Percentiles rank a stretch among this genome's conserved stretches.
Conservation (phyloP, 2,797 vertebrate genomes). For the Sebastes melanostomus region DNA sequence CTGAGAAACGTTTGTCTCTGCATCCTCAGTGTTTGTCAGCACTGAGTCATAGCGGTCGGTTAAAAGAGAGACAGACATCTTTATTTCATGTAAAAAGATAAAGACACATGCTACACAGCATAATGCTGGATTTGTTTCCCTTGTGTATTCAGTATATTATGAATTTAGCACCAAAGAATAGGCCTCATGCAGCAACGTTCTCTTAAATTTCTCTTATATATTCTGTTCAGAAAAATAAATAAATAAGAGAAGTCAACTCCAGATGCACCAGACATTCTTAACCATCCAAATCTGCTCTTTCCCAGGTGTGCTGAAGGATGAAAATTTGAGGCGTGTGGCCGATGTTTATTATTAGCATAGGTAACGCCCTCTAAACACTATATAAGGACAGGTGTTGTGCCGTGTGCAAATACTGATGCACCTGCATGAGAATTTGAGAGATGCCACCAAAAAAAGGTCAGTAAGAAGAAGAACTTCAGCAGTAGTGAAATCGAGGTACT, state of each 20-base stretch:
- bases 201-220: no score
- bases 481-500: no score
- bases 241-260: background rate
- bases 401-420: no score
- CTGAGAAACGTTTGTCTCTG: slow-evolving; percentile 1
- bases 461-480: no score
- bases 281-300: background rate
- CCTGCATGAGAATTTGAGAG: no score
- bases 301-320: background rate
- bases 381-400: background rate
- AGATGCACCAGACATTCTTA: background rate
- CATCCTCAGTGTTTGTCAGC: slow-evolving; percentile 9
- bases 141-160: background rate
- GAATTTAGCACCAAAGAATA: background rate
- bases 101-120: background rate
- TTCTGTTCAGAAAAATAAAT: background rate
- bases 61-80: slow-evolving; percentile 6
- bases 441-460: no score
- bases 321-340: background rate
- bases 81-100: background rate
- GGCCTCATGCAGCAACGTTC: no score
- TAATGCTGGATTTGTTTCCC: background rate
- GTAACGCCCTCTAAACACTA: background rate
- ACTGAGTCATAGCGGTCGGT: background rate
- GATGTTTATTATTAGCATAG: background rate